These are phyloP conservation scores for Salvator merianae DNA, from an alignment of 2,113 vertebrate genomes.

Conservation along the genomic window DNA sequence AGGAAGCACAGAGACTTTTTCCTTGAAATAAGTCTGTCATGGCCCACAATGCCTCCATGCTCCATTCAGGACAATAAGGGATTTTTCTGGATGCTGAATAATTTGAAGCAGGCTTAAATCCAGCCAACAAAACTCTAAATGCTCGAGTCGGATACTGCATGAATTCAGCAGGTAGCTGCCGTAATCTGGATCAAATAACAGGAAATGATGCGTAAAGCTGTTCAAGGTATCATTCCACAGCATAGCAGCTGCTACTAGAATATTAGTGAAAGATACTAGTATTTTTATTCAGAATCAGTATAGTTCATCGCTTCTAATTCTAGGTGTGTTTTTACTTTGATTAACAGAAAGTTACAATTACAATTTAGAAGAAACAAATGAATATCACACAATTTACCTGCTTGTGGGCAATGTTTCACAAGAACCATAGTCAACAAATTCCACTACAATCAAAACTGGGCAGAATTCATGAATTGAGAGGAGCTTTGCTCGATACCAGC, in stretches of 20 bases:
- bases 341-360: background rate
- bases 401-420: constrained; percentile 76
- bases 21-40: constrained; percentile 83
- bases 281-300: background rate
- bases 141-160: constrained; percentile 79
- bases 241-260: background rate
- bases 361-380: background rate
- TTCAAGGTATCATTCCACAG: constrained; percentile 11
- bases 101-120: constrained; percentile 81
- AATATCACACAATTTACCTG: constrained; percentile 74
- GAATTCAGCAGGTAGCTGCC: constrained; percentile 80
- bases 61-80: constrained; percentile 88
- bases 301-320: background rate
- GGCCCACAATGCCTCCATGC: constrained; percentile 78
- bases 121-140: constrained; percentile 79
- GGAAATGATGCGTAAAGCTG: constrained; percentile 9
- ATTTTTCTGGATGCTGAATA: constrained; percentile 66
- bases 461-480: constrained; percentile 74
- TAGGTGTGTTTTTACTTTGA: background rate
- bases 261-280: background rate
- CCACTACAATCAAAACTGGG: constrained; percentile 80
- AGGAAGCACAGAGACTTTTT: constrained; percentile 76
- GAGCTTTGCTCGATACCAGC: constrained; percentile 87
- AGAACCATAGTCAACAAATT: constrained; percentile 92
- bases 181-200: constrained; percentile 78